Evolutionary conservation across 2,113 vertebrate species (phyloP), one percentile per base, ranked within the genome.

Genomic region (Ovis aries): DNA sequence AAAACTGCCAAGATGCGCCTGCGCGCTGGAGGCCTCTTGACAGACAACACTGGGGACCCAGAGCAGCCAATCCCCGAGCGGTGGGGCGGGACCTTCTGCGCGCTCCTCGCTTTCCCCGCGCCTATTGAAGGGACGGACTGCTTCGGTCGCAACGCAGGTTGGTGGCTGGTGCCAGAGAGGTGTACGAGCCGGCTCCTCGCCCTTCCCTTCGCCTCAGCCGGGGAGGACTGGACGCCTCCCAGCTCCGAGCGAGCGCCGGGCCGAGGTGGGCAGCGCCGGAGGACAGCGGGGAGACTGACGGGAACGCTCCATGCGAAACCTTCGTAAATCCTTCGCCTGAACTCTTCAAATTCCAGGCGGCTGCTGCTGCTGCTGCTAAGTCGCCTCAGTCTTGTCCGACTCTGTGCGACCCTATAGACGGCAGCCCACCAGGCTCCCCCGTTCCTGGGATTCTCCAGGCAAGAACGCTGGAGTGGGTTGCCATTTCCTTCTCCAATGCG

Each of bases 161-260:
- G 94, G 88, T 31, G 9, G 80, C 40, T 16, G 40, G 59, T 23
- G 43, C 33, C 53, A 27, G 25, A 0, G 2, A 6, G 31, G 21
- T 0, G 2, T 53, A 10, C 67, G 3, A 31, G 6, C 12, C 8
- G 7, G 15, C 5, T 1, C 10, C 27, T 2, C 21, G 29, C n/a
- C 2, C 1, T 11, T 31, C 1, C 6, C 27, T 0, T 3, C 12
- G 2, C 8, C 53, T 50, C 5, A 31, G 0, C 6, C 29, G 8
- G 4, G 3, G 23, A 52, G 53, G 43, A 17, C 31, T 31, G 29
- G 27, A 31, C 6, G 29, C 29, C 59, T 62, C 59, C 29, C 59
- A 31, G 29, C 29, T 62, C 29, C 29, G 27, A 60, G 13, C 27
- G 3, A 23, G 59, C 36, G 11, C 50, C 59, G 0, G n/a, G 15